A percentile compares a stretch with the other conserved stretches of the same genome.
These are phyloP conservation scores for Shinisaurus crocodilurus DNA, from an alignment of 2,113 vertebrate species.

Conservation along the genomic window DNA sequence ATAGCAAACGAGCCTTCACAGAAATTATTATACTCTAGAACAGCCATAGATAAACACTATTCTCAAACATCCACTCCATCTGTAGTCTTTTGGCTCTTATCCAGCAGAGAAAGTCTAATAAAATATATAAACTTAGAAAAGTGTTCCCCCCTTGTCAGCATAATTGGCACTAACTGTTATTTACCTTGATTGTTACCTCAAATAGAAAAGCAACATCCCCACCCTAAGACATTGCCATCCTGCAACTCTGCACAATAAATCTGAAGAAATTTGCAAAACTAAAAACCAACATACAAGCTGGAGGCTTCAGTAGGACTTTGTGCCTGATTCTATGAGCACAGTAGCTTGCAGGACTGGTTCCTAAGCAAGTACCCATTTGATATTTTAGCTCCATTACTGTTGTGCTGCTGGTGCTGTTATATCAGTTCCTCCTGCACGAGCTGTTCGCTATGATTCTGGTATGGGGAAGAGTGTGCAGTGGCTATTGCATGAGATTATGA, in stretches of 20 bases:
- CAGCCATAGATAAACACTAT: conserved; percentile 6
- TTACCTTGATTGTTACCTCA: neutral
- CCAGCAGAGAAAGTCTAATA: conserved; percentile 10
- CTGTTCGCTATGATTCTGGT: neutral
- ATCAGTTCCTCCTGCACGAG: neutral
- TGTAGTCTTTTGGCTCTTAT: conserved; percentile 15
- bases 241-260: neutral
- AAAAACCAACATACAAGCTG: neutral
- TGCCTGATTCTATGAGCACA: neutral
- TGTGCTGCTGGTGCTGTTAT: no score
- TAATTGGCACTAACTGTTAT: neutral
- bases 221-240: neutral
- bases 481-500: neutral
- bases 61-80: conserved; percentile 12
- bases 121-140: neutral
- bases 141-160: neutral
- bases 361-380: neutral
- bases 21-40: conserved; percentile 12
- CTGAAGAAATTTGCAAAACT: neutral
- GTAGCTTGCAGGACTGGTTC: neutral
- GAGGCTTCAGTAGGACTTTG: neutral
- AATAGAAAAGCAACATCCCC: neutral
- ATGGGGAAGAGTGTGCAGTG: neutral
- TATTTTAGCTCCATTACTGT: neutral
- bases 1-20: conserved; percentile 14